Evolutionary conservation across 2,797 vertebrate species (phyloP), one percentile per base, ranked within the genome.

Genomic region (Acrossocheilus fasciatus): DNA sequence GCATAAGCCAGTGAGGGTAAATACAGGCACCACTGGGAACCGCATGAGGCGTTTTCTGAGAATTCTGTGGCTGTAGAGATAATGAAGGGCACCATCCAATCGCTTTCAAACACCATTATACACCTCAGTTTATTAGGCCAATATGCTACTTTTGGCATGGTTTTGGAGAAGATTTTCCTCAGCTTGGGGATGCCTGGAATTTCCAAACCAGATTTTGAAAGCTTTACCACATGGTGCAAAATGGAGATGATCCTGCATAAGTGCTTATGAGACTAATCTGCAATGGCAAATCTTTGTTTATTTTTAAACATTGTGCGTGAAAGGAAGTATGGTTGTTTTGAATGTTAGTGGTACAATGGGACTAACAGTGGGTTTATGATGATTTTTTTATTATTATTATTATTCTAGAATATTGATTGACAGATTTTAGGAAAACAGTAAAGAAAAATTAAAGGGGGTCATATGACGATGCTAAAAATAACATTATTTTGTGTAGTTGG

Each of bases 1-100:
- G 86, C 36, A 59, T 74, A 84, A 91, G 91, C 91, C 59, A 57
- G 82, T 88, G 82, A 85, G 85, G 85, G 85, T 90, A 89, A 91
- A 91, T 84, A 79, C 85, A 84, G 41, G 72, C 70, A 82, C 59
- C 66, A 15, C 57, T 59, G 83, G 81, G 79, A 69, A 84, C 43
- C 23, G 59, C 81, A 80, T 59, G 74, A 81, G 79, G 34, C 80
- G 75, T 81, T 83, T 85, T 70, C 41, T 26, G 50, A 84, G 85
- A 81, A 82, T 86, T 86, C 59, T 86, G 81, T 84, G 64, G 83
- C 74, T 89, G 81, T 68, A 57, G 59, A 82, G 85, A 75, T 84
- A 86, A 85, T 87, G 82, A 89, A 90, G 81, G 78, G 59, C 80
- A 84, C 82, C 66, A 88, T 84, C 39, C 70, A 52, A 79, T 82